Evolutionary conservation across 2,113 vertebrate genomes (phyloP).

Genomic region (Myrmophylax atrothorax): DNA sequence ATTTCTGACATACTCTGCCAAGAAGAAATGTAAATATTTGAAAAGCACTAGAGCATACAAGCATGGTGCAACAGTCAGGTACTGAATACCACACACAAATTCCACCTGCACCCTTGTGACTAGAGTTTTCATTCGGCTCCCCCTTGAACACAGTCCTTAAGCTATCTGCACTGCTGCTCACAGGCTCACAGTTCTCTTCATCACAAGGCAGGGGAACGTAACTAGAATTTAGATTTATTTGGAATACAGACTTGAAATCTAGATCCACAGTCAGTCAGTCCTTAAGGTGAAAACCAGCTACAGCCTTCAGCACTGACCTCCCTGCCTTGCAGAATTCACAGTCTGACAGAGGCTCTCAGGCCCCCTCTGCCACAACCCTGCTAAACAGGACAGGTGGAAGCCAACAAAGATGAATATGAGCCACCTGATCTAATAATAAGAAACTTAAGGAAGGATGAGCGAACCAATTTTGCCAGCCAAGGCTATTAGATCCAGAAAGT

Average conservation of each 20-base stretch:
- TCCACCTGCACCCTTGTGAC: background rate
- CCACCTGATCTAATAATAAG: background rate
- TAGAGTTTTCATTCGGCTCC: background rate
- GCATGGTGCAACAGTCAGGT: background rate
- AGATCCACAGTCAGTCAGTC: background rate
- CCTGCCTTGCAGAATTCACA: background rate
- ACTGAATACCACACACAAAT: background rate
- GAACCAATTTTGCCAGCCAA: background rate
- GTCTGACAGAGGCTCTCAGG: rapidly evolving
- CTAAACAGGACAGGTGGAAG: background rate
- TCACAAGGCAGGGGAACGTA: background rate
- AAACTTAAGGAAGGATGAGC: background rate
- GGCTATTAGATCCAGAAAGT: background rate
- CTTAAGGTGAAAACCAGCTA: background rate
- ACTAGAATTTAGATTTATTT: background rate
- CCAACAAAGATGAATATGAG: background rate
- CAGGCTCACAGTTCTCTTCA: background rate
- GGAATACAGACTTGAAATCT: background rate
- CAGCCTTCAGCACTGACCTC: background rate
- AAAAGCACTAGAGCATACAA: background rate
- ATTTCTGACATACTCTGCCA: background rate
- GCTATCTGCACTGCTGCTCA: background rate
- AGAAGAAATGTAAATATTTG: conserved; percentile 33
- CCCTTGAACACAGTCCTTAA: background rate
- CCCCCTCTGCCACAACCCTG: background rate